Conservation (phyloP, 2,888 invertebrate genomes). For the Pseudolycoriella hygida region DNA sequence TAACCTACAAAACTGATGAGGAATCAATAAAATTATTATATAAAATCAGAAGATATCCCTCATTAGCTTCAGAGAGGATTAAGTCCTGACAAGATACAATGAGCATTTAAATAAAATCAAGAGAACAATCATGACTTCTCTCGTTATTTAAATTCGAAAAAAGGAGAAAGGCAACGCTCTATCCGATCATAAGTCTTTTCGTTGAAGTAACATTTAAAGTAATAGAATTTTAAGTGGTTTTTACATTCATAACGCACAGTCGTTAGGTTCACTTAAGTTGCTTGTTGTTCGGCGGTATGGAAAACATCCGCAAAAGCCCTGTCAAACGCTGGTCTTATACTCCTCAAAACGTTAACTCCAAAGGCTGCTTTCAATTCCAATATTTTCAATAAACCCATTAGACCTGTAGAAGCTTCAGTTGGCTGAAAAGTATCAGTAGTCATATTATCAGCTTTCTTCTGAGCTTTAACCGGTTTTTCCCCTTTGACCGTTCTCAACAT, state of each 20-base stretch:
- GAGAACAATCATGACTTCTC: too few species aligned
- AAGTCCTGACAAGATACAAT: too few species aligned
- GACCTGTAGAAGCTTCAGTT: neutral
- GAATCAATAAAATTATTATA: too few species aligned
- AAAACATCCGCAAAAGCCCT: constrained; percentile 7
- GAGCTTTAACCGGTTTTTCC: neutral
- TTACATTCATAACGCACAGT: neutral
- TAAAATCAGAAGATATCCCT: too few species aligned
- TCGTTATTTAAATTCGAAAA: too few species aligned
- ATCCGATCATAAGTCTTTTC: neutral
- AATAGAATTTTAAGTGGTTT: neutral
- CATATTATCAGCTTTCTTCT: neutral
- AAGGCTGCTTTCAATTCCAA: constrained; percentile 7
- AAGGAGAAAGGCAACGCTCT: too few species aligned
- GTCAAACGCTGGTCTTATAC: constrained; percentile 6
- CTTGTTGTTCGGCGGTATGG: neutral
- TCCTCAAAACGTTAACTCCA: constrained; percentile 6
- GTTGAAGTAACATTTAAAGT: neutral
- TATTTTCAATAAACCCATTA: constrained; percentile 6
- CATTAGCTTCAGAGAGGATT: too few species aligned
- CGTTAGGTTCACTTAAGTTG: neutral
- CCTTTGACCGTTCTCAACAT: neutral
- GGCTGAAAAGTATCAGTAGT: neutral
- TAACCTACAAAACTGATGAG: too few species aligned
- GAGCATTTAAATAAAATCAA: too few species aligned